Evolutionary conservation across 2,888 invertebrate genomes (phyloP).

Genomic region (Lasioglossum pauxillum): DNA sequence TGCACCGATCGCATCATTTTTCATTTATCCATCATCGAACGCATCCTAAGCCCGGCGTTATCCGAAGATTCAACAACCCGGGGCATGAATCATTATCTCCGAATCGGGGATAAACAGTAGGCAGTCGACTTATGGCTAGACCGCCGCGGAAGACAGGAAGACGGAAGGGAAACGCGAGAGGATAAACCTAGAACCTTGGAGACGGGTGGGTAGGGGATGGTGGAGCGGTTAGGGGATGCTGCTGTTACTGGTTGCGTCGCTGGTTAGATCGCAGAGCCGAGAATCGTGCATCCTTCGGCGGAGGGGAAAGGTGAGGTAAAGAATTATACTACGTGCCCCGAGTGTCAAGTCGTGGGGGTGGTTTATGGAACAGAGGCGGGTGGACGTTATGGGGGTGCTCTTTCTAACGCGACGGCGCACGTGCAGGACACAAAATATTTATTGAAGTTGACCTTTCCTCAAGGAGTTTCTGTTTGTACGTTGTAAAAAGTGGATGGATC

Average conservation of each 20-base stretch:
- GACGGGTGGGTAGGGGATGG: conserved; percentile 26
- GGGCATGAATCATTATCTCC: not conserved
- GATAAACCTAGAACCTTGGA: conserved; percentile 41
- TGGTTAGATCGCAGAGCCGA: conserved; percentile 62
- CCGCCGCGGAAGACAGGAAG: conserved; percentile 18
- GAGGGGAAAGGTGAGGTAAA: conserved; percentile 64
- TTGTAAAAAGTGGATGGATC: too few relatives aligned
- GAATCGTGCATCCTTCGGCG: conserved; percentile 56
- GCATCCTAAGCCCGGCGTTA: too few relatives aligned
- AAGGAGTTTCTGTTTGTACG: not conserved
- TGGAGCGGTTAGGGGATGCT: conserved; percentile 34
- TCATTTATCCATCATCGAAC: too few relatives aligned
- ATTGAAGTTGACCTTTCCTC: not conserved
- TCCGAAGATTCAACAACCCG: not conserved
- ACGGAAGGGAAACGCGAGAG: conserved; percentile 32
- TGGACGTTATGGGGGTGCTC: conserved; percentile 57
- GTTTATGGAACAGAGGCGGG: conserved; percentile 70
- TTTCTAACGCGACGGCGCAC: not conserved
- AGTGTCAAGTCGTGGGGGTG: conserved; percentile 74
- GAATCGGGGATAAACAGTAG: conserved; percentile 24
- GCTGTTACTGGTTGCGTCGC: conserved; percentile 51
- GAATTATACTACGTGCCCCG: conserved; percentile 78
- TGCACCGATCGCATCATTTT: too few relatives aligned
- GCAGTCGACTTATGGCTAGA: conserved; percentile 23
- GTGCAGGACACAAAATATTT: not conserved